These are phyloP conservation scores for Sminthurinus aureus DNA, from an alignment of 2,888 invertebrate genomes.

Conservation along the genomic window DNA sequence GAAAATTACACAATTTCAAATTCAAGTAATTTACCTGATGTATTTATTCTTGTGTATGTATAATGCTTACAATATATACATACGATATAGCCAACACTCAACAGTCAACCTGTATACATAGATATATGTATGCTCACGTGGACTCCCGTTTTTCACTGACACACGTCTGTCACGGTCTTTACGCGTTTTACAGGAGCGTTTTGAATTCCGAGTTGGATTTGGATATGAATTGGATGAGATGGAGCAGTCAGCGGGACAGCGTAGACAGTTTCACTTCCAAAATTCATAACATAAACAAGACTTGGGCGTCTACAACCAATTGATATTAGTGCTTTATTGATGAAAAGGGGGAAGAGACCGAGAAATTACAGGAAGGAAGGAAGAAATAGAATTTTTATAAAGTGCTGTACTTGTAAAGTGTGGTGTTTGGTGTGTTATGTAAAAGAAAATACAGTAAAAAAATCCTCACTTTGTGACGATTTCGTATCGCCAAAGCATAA, in stretches of 20 bases:
- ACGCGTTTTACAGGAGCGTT: neutral
- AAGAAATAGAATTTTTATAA: neutral
- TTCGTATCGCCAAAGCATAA: too few species aligned
- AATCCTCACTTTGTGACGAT: too few species aligned
- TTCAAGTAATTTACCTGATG: neutral
- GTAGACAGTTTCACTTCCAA: too few species aligned
- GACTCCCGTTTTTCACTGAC: conserved; percentile 4
- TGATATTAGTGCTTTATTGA: neutral
- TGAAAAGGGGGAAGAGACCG: neutral
- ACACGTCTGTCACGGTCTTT: conserved; percentile 12
- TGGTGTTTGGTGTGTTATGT: too few species aligned
- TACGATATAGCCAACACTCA: too few species aligned
- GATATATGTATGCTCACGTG: neutral
- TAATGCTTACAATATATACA: too few species aligned
- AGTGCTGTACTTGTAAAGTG: too few species aligned
- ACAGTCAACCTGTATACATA: too few species aligned
- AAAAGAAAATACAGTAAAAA: too few species aligned
- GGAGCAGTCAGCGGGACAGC: too few species aligned
- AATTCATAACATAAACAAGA: neutral
- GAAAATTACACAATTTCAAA: conserved; percentile 20
- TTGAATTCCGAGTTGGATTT: neutral
- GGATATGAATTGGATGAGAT: too few species aligned
- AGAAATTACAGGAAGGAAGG: neutral
- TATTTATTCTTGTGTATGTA: too few species aligned
- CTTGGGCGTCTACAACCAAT: neutral